Evolutionary conservation across 2,888 invertebrate species (phyloP), one percentile per base, ranked within the genome.

Genomic region (Cosmia trapezina): DNA sequence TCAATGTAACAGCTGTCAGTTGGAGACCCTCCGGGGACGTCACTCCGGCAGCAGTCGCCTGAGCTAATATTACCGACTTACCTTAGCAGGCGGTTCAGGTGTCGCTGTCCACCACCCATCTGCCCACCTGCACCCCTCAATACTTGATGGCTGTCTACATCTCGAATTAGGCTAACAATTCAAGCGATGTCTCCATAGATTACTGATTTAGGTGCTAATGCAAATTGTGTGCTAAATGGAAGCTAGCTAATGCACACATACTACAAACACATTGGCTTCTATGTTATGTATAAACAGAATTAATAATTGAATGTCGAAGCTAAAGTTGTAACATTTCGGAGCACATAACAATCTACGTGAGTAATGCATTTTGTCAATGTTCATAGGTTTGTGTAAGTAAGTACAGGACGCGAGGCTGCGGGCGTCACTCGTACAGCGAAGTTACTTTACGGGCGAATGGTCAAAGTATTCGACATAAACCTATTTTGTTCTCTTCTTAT

Each of bases 401-500:
- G 81, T 70, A 86, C 64, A 76, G 79, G 74, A 80, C 70, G 78
- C 85, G 85, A 89, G 88, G 89, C 89, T 88, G 90, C 89, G 90
- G 90, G 90, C 93, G 92, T 92, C 91, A 92, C 91, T 94, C 91
- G 91, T 90, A 91, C 88, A 94, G 92, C 92, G 92, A 93, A 95
- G 94, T 96, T 95, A 94, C 92, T 95, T 95, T 94, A 95, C 96
- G 95, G 95, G 89, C 93, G 93, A 95, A 93, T 94, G 96, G 96
- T 96, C 96, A 96, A 96, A 96, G 96, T 96, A 94, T 95, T 94
- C 94, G 94, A 95, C 95, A 95, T 96, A 96, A 96, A 96, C 95
- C 96, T 95, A 96, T 96, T 96, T 96, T 95, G 95, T 95, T 95
- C 95, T 95, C 94, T 96, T 96, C 96, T 96, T 96, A 96, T 96